Base-by-base conservation (phyloP, 2,888 invertebrate genomes). In the Epinotia brunnichana region DNA sequence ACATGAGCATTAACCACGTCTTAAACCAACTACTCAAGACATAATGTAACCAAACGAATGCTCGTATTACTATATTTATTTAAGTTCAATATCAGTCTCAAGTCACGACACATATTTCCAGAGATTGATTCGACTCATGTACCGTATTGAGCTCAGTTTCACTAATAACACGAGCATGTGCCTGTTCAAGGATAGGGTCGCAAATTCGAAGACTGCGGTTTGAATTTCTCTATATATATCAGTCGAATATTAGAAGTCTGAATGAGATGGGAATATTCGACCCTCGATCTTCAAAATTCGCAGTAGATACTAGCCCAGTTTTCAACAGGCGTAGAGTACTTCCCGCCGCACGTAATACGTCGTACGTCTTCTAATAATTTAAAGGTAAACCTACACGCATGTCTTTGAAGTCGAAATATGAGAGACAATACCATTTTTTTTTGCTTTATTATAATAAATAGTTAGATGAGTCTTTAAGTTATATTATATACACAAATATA, bases 11-110 rank as follows among this genome's bases (percentile, higher is more conserved):
- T 66, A 66, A 10, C 41, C 9, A 41, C 13, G 44, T n/a, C 44
- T 48, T 48, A 48, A 9, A 24, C 19, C 13, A 24, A 57, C 48
- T 57, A 29, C n/a, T 21, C 17, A 21, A n/a, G 51, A 19, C 15
- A 11, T 53, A 53, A 51, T 53, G 51, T 51, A 53, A 51, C 35
- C 68, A 53, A 29, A 51, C 19, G 13, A 60, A 61, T 53, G 69
- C 69, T 54, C 53, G 60, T 41, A 53, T 60, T 51, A 39, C 51
- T 68, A 48, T 53, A 61, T 41, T 53, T 41, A 64, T 48, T 35
- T 39, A 21, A 41, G 59, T 51, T 39, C 70, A 59, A 68, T 59
- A 48, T 70, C 70, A 64, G 51, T 64, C 48, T 70, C 15, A n/a
- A 48, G n/a, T 48, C 51, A 63, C 53, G 39, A 53, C 17, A 60